Evolutionary conservation across 2,888 invertebrate genomes (phyloP), one percentile per base, ranked within the genome.

Genomic region (Pyrgus malvae): DNA sequence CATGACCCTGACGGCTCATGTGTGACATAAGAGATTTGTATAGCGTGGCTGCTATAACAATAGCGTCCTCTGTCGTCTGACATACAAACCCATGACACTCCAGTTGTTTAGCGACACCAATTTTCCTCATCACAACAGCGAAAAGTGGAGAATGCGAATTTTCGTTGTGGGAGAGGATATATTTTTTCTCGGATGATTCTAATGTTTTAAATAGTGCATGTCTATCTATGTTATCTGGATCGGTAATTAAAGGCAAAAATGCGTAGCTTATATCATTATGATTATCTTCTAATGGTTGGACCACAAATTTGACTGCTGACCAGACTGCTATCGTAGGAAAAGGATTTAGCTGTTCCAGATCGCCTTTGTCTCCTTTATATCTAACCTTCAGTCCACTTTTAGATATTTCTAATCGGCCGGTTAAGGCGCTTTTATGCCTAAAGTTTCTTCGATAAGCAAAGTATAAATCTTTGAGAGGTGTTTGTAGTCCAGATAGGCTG

Each of bases 1-100:
- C 70, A 66, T 88, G 87, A 59, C 87, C 87, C 64, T 89, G 90
- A 57, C 92, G 91, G 77, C 93, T 94, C 91, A 95, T 95, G 72
- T 95, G 95, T 57, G 95, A 94, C 90, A 97, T 94, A 53, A 97
- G 90, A 27, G 96, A 96, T 83, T 97, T 95, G 85, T 97, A 97
- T 64, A 97, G 91, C 60, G 97, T 97, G 41, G 97, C 97, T 9
- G 97, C 97, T 67, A 97, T 96, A 0, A 97, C 96, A 31, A 97
- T 95, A 60, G 97, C 97, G 81, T 97, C 97, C 85, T 97, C 97
- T 25, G 96, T 95, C 69, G 95, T 95, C 80, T 95, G 94, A 82
- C 97, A 97, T 66, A 96, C 95, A 83, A 97, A 97, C 40, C 95
- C 97, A 89, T 97, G 97, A 81, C 97, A 97, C 88, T 97, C 96